Evolutionary conservation across 1,140 invertebrate genomes (phyloP).

Genomic region (Ceratoteleas bidentatus): DNA sequence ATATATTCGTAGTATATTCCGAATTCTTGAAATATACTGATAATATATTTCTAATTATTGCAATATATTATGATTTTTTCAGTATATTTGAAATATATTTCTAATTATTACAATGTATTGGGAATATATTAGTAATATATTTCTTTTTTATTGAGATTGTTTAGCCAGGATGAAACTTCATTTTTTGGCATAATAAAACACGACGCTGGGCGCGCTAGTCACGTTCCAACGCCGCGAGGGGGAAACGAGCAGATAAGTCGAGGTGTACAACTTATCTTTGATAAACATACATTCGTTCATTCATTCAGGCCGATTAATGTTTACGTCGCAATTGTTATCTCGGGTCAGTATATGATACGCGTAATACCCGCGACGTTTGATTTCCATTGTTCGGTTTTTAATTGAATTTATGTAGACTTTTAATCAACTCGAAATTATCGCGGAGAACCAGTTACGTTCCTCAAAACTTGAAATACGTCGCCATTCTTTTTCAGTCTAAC

Average conservation of each 20-base stretch:
- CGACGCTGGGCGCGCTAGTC: conserved; percentile 23
- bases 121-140: too few species aligned
- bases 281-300: conserved; percentile 42
- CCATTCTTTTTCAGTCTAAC: too few species aligned
- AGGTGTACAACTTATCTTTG: conserved; percentile 44
- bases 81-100: too few species aligned
- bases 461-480: too few species aligned
- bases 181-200: conserved; percentile 30
- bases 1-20: too few species aligned
- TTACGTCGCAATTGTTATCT: conserved; percentile 14
- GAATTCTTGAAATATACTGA: too few species aligned
- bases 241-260: conserved; percentile 29
- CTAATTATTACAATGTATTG: too few species aligned
- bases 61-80: too few species aligned
- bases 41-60: too few species aligned
- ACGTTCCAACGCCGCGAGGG: conserved; percentile 11
- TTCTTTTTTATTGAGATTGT: too few species aligned
- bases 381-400: neutral
- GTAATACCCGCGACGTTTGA: neutral
- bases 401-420: neutral
- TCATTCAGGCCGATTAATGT: conserved; percentile 31
- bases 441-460: neutral
- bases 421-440: neutral
- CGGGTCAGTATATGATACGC: conserved; percentile 15
- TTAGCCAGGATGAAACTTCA: conserved; percentile 28